phyloP scores from a whole-genome alignment of 2,888 invertebrate species.

The Cosmopolites sordidus region DNA sequence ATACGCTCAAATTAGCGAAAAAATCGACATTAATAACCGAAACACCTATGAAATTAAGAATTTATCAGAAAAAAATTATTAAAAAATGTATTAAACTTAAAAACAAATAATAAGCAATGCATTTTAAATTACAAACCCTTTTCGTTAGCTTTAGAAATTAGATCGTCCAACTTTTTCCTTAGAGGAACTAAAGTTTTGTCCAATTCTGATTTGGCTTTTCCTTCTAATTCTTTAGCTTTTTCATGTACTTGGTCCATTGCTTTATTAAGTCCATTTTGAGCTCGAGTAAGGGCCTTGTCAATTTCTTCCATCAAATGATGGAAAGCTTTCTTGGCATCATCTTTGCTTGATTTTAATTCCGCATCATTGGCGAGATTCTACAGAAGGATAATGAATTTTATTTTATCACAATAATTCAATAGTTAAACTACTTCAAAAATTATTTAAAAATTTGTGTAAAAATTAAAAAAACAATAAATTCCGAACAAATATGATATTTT shows the following conservation, averaged over 20 bases:
- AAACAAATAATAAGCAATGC: background rate
- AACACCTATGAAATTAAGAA: too few species aligned
- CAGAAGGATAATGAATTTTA: too few species aligned
- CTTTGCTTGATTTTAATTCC: conserved; percentile 13
- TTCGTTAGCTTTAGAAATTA: conserved; percentile 16
- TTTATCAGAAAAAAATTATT: too few species aligned
- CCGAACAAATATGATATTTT: too few species aligned
- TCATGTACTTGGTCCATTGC: conserved; percentile 16
- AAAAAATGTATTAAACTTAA: too few species aligned
- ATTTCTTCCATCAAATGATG: conserved; percentile 18
- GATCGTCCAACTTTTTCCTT: conserved; percentile 17
- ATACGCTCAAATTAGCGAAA: too few species aligned
- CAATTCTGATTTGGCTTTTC: conserved; percentile 16
- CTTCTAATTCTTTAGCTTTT: conserved; percentile 15
- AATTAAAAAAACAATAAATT: too few species aligned
- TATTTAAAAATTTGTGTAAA: too few species aligned
- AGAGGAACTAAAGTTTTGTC: conserved; percentile 15
- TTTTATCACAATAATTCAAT: too few species aligned
- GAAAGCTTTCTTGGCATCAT: conserved; percentile 22
- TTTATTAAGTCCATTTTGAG: conserved; percentile 16
- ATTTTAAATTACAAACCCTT: conserved; percentile 9
- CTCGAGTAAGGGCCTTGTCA: conserved; percentile 21
- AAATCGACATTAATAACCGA: too few species aligned
- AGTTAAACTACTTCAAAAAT: too few species aligned
- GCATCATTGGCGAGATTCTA: too few species aligned